Base-by-base conservation (phyloP, 2,113 vertebrate species). In the Menura novaehollandiae region DNA sequence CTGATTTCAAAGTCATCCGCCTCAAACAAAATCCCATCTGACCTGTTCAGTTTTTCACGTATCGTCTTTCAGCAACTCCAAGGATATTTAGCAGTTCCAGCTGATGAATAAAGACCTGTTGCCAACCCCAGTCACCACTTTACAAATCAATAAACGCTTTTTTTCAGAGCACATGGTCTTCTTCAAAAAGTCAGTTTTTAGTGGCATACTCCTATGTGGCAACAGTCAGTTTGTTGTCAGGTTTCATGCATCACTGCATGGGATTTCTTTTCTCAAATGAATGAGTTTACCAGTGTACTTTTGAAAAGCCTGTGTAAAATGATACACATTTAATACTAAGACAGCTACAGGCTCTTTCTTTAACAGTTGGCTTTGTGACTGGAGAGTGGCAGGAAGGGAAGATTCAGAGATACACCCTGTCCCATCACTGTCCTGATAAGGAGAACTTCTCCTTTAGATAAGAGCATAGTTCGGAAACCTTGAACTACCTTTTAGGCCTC, bases 1-100 rank as follows among this genome's bases (percentile, higher is more conserved):
- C 85, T 75, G 58, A 96, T 91, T 94, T 95, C 88, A 84, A 89
- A 93, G 88, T 52, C 66, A 85, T 52, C 52, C 23, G 60, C 90
- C 88, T 88, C 64, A 76, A 93, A 89, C 24, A 89, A 93, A 89
- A 85, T 60, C 71, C 78, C 67, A 85, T 41, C 81, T 69, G 81
- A 93, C n/a, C 52, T 53, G 24, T 24, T 78, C 44, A 27, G 21
- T 75, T 94, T 85, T 85, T 93, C 78, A 85, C 23, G 14, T 89
- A 63, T 44, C 11, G 0, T 69, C 85, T 94, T 94, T 93, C 94
- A 94, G 44, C 58, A 82, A 2, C 53, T 90, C 41, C 53, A 72
- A 85, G 66, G 43, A 60, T 75, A 93, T 85, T 95, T 64, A 82
- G 74, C 62, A 89, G 78, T 60, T 93, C n/a, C 74, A 95, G 62